phyloP scores from a whole-genome alignment of 2,888 invertebrate species.

The Parnassius glacialis region DNA sequence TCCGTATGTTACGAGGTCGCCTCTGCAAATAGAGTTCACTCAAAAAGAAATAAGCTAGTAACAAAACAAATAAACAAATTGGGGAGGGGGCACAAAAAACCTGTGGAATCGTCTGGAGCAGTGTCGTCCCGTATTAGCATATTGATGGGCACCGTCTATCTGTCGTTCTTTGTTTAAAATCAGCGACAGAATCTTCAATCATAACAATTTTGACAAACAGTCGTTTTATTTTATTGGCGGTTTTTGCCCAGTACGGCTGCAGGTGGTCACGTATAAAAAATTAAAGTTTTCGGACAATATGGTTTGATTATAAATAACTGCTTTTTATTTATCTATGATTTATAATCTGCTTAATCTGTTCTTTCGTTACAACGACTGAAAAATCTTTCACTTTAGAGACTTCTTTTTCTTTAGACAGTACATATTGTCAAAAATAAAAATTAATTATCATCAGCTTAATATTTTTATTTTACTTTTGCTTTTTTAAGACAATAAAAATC shows the following conservation, averaged over 20 bases:
- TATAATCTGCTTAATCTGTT: constrained; percentile 25
- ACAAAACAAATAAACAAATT: constrained; percentile 79
- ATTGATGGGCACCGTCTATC: constrained; percentile 74
- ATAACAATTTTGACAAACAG: constrained; percentile 69
- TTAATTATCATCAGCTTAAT: too few species aligned
- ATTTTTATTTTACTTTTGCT: too few species aligned
- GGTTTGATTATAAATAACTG: constrained; percentile 26
- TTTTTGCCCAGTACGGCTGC: constrained; percentile 59
- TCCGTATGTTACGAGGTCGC: constrained; percentile 55
- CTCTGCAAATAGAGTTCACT: constrained; percentile 68
- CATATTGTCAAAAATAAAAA: too few species aligned
- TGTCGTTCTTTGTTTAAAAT: constrained; percentile 75
- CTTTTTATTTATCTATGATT: constrained; percentile 30
- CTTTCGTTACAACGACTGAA: constrained; percentile 10
- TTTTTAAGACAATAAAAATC: too few species aligned
- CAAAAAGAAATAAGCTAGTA: constrained; percentile 66
- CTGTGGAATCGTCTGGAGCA: constrained; percentile 52
- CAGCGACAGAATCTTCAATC: constrained; percentile 78
- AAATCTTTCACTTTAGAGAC: background rate
- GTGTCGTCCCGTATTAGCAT: constrained; percentile 70
- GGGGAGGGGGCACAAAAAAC: constrained; percentile 66
- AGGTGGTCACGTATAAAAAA: constrained; percentile 59
- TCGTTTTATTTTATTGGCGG: constrained; percentile 57
- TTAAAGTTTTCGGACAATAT: constrained; percentile 22
- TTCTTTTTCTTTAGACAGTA: too few species aligned